Evolutionary conservation across 2,888 invertebrate species (phyloP), one percentile per base, ranked within the genome.

Genomic region (Pseudococcus viburni): DNA sequence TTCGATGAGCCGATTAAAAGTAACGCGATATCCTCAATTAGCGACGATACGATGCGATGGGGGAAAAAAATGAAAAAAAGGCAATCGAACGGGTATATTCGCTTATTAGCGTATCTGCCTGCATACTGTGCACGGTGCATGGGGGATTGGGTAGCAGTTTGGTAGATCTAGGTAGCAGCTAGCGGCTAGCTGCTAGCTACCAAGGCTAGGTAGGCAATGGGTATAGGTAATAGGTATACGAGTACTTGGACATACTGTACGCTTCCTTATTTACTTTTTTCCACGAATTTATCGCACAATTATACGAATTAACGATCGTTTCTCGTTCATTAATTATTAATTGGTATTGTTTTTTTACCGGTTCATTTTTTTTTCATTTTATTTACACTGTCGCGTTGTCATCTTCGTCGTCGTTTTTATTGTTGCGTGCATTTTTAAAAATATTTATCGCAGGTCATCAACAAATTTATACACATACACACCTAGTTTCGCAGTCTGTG

Each of bases 21-120:
- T 68, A 68, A 68, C 68, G 68, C 68, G 68, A 68, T 68, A 68
- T 68, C 68, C 68, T 68, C 68, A 68, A 68, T 68, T 68, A 68
- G 68, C 68, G 68, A 68, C 68, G 68, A 68, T 26, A 11, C 26
- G 8, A 22, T 3, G 26, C 26, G 26, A 33, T 3, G 26, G 26
- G 26, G 26, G 26, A 64, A 64, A 64, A 64, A 64, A 51, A 51
- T 51, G 5, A 55, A 68, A 68, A 68, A 68, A 68, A 68, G 22
- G 64, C 15, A 64, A 26, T 9, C 68, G 22, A 68, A 68, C 68
- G 68, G 26, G 68, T n/a, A 55, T n/a, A n/a, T n/a, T 42, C 9
- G 42, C 42, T 6, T 42, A 42, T 42, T 42, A 42, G 42, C 9
- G 6, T 42, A 42, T 42, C 26, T 59, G 64, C 5, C 19, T 19